A percentile compares a stretch with the other conserved stretches of the same genome.
These are phyloP conservation scores for Morpho achilles DNA, from an alignment of 2,888 invertebrate species.

Conservation along the genomic window DNA sequence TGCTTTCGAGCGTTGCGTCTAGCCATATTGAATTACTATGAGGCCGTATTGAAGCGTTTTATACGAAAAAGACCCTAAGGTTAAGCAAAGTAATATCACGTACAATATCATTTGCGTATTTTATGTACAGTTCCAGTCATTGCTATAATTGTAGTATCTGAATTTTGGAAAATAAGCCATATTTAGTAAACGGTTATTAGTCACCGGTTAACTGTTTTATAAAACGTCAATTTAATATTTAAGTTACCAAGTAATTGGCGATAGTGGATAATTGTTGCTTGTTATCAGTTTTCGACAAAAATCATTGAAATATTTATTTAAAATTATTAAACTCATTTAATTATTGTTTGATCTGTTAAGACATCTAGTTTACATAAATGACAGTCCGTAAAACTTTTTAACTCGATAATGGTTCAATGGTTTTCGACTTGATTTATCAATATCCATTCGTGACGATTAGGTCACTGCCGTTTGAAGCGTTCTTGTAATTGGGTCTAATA, in stretches of 20 bases:
- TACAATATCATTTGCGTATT: conserved; percentile 30
- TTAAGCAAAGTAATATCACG: conserved; percentile 57
- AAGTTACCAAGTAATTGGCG: too few species aligned
- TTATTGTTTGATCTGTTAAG: too few species aligned
- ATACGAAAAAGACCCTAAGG: conserved; percentile 65
- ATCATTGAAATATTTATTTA: too few species aligned
- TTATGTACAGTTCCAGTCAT: neutral
- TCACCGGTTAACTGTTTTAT: too few species aligned
- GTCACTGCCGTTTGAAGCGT: neutral
- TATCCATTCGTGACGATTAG: neutral
- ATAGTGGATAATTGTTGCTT: too few species aligned
- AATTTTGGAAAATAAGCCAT: too few species aligned
- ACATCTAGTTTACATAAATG: too few species aligned
- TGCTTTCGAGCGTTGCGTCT: conserved; percentile 59
- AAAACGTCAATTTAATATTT: too few species aligned
- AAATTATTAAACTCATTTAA: too few species aligned
- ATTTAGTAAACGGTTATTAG: too few species aligned
- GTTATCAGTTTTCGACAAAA: too few species aligned
- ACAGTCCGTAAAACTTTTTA: too few species aligned
- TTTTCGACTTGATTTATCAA: neutral
- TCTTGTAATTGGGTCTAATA: neutral
- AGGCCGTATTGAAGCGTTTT: conserved; percentile 61
- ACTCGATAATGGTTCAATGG: neutral
- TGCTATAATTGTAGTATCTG: conserved; percentile 8
- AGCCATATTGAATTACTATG: conserved; percentile 66